Evolutionary conservation across 2,113 vertebrate genomes (phyloP), one percentile per base, ranked within the genome.

Genomic region (Poeciliopsis prolifica): DNA sequence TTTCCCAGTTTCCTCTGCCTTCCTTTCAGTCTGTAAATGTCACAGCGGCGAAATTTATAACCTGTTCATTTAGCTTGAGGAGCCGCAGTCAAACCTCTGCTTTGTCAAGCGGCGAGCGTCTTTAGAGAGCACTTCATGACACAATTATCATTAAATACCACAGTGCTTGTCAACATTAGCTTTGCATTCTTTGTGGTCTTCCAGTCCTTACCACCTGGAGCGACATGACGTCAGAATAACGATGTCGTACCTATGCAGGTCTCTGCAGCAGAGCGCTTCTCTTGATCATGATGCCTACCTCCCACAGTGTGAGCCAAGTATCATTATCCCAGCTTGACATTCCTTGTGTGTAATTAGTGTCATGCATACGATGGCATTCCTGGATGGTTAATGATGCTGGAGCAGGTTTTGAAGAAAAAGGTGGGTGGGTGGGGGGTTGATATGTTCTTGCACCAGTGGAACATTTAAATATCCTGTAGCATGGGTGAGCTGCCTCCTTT

Each of bases 321-420:
- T 82, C 63, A 88, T 89, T 86, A 87, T 87, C 85, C 48, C 83
- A 79, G 83, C 42, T 37, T 85, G 81, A 89, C 61, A 65, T 61
- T 37, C 68, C 72, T 28, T n/a, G 61, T 68, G 74, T 84, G 68
- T 90, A 80, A 92, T 92, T 90, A 91, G 66, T 19, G 31, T 74
- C 64, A 77, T 77, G 79, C 83, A 60, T 81, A 83, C 3, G 66
- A 72, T 83, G 75, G 87, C 78, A 87, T 81, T 84, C 85, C 70
- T 70, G 72, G 44, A 65, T 48, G 35, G 51, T 77, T 90, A 88
- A 89, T 91, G 68, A 86, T 83, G 68, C 70, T 77, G 51, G 17
- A 82, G 70, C 37, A 72, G 75, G 70, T 78, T 78, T 75, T 63
- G 54, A 75, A 60, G 72, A 64, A 51, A 69, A 72, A 84, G 75